Evolutionary conservation across 2,888 invertebrate genomes (phyloP), one percentile per base, ranked within the genome.

Genomic region (Thymelicus acteon): DNA sequence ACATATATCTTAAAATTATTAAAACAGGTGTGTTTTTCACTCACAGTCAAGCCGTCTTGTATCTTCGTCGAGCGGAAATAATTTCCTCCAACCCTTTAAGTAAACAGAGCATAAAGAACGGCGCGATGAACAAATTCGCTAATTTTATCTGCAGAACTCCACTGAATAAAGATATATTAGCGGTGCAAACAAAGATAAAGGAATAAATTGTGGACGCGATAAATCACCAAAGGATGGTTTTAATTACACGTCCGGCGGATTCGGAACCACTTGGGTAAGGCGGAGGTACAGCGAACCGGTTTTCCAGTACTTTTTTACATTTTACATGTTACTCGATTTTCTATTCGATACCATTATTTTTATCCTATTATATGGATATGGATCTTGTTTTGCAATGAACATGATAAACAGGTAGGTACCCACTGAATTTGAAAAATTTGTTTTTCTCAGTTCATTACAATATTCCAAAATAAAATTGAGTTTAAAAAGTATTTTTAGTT

Each of bases 171-270:
- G 92, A 92, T 92, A 92, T 91, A 92, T 91, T 90, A 91, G 91
- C 87, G 91, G 92, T 86, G 88, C 86, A 85, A 82, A 82, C 85
- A 85, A 87, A 91, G 92, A 93, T 93, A 93, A 93, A 92, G 90
- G 89, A 92, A 92, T 92, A 92, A 92, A 92, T 92, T 92, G 90
- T 90, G 88, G 87, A 83, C 83, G 87, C 86, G 83, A 91, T 94
- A 93, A 94, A 93, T 94, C 91, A 92, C 88, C 85, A 87, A 88
- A 90, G 90, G 88, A 91, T 91, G 92, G 91, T 91, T 93, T 92
- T 93, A 93, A 93, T 93, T 92, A 92, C 85, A 87, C 88, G 83
- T 83, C 86, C 85, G 80, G 78, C 76, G 83, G 84, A 85, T 79
- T 78, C 76, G 84, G 84, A 85, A 85, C 82, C 83, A 78, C 78